Conservation (phyloP, 2,888 invertebrate genomes). For the Cylloceria caligata region DNA sequence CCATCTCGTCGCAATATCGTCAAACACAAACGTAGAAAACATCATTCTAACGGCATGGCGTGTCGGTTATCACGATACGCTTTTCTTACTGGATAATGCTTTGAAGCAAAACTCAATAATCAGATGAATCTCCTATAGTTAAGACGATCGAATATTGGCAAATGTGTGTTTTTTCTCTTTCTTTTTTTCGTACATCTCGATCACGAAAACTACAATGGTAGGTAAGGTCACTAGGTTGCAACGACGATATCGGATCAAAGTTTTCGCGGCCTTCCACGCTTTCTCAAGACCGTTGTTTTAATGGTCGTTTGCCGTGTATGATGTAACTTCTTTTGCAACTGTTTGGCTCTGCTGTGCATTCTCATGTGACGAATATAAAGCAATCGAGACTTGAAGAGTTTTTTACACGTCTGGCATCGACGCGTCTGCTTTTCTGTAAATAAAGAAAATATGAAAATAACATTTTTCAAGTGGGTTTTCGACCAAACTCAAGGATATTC, state of each 20-base stretch:
- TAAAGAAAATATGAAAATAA: constrained; percentile 28
- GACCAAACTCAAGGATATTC: too few species aligned
- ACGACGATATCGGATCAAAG: constrained; percentile 72
- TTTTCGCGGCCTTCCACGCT: constrained; percentile 77
- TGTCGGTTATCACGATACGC: too few species aligned
- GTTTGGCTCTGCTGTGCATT: constrained; percentile 74
- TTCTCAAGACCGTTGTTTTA: constrained; percentile 72
- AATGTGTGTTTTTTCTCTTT: constrained; percentile 2
- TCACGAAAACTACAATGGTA: constrained; percentile 41
- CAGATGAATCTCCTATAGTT: constrained; percentile 1
- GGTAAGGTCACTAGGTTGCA: constrained; percentile 45
- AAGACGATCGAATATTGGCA: constrained; percentile 25
- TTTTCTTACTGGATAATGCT: too few species aligned
- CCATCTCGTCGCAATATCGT: too few species aligned
- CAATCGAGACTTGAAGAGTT: constrained; percentile 74
- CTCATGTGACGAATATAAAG: constrained; percentile 77
- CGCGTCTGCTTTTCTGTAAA: constrained; percentile 75
- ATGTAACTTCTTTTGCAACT: constrained; percentile 67
- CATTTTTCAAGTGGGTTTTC: background rate
- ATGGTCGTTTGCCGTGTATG: constrained; percentile 70
- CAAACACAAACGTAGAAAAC: too few species aligned
- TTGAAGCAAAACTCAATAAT: constrained; percentile 5
- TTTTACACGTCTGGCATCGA: constrained; percentile 78
- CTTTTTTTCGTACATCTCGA: constrained; percentile 11
- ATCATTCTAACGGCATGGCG: too few species aligned